phyloP scores from a whole-genome alignment of 2,888 invertebrate genomes.

The Aradus depressus region DNA sequence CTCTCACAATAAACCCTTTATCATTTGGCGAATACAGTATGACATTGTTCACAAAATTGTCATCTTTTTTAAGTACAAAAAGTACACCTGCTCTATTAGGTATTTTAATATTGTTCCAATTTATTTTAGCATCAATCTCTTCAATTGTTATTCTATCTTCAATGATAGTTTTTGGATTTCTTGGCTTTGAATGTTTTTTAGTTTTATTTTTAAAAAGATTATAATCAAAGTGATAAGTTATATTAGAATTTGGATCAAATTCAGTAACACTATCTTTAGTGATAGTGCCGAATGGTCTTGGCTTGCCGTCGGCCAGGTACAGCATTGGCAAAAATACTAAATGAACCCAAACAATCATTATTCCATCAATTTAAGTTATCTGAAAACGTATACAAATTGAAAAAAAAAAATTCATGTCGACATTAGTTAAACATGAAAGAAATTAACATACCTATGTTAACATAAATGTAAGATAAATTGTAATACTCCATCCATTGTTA shows the following conservation, averaged over 20 bases:
- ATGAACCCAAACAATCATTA: conserved; percentile 14
- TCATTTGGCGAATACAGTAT: conserved; percentile 26
- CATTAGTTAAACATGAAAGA: no score
- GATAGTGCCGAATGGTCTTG: not conserved
- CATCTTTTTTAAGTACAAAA: conserved; percentile 23
- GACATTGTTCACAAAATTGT: conserved; percentile 20
- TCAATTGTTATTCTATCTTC: conserved; percentile 6
- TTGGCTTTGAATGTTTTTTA: not conserved
- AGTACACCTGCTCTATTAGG: conserved; percentile 15
- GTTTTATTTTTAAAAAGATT: conserved; percentile 15
- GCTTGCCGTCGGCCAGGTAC: conserved; percentile 13
- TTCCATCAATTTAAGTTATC: conserved; percentile 2
- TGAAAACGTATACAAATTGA: no score
- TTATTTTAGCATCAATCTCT: conserved; percentile 6
- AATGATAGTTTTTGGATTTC: conserved; percentile 2
- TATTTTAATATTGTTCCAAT: conserved; percentile 13
- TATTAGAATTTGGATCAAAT: not conserved
- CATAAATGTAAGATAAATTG: no score
- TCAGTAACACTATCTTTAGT: conserved; percentile 4
- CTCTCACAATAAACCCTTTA: conserved; percentile 15
- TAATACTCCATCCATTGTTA: no score
- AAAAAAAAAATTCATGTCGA: no score
- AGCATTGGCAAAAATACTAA: conserved; percentile 4
- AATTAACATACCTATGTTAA: no score
- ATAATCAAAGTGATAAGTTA: conserved; percentile 15